Evolutionary conservation across 2,888 invertebrate genomes (phyloP).

Genomic region (Gymnoscelis rufifasciata): DNA sequence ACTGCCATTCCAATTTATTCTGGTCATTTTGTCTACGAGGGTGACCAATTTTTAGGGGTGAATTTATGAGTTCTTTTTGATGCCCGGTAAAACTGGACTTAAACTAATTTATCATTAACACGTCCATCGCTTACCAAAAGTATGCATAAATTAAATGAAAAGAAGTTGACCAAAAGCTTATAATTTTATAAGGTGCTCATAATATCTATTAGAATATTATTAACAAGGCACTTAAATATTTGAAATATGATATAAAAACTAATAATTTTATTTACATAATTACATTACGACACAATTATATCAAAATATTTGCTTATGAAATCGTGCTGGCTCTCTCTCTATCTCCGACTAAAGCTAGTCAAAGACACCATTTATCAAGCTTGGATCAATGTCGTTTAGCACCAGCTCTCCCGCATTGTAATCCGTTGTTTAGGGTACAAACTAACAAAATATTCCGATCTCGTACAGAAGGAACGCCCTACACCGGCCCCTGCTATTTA

Average conservation of each 20-base stretch:
- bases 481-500: constrained; percentile 74
- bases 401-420: constrained; percentile 69
- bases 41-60: constrained; percentile 72
- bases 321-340: too few species aligned
- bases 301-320: too few species aligned
- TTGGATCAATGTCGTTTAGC: constrained; percentile 56
- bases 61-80: constrained; percentile 65
- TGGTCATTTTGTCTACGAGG: constrained; percentile 77
- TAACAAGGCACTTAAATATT: too few species aligned
- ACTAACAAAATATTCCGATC: constrained; percentile 76
- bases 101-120: constrained; percentile 4
- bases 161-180: too few species aligned
- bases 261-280: too few species aligned
- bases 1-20: constrained; percentile 77
- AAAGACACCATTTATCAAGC: constrained; percentile 57
- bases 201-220: too few species aligned
- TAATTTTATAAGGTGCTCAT: too few species aligned
- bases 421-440: constrained; percentile 72
- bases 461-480: constrained; percentile 76
- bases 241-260: too few species aligned
- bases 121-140: too few species aligned
- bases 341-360: background rate
- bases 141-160: too few species aligned
- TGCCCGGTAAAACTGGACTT: constrained; percentile 19
- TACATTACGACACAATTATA: too few species aligned